Conservation (phyloP, 2,797 vertebrate genomes). For the Geotrypetes seraphini region DNA sequence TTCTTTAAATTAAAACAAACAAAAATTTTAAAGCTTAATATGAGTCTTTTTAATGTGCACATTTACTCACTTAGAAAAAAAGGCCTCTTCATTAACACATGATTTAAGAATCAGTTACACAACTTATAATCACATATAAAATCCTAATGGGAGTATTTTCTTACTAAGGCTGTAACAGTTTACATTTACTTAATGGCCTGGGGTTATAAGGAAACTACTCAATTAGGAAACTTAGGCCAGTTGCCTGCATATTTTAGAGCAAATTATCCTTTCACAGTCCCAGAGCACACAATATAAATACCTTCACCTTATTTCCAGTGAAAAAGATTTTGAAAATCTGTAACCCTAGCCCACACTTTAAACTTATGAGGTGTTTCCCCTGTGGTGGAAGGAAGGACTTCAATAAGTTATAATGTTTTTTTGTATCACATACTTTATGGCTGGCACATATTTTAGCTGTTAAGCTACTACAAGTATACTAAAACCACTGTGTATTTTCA, state of each 20-base stretch:
- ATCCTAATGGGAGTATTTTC: slow-evolving; percentile 66
- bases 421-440: too few species aligned
- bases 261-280: slow-evolving; percentile 62
- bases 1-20: too few species aligned
- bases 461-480: too few species aligned
- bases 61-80: slow-evolving; percentile 44
- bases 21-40: slow-evolving; percentile 25
- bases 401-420: too few species aligned
- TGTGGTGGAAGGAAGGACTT: too few species aligned
- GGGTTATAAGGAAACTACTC: slow-evolving; percentile 66
- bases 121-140: slow-evolving; percentile 51
- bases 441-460: too few species aligned
- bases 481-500: too few species aligned
- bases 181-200: slow-evolving; percentile 64
- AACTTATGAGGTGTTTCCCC: too few species aligned
- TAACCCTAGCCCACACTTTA: too few species aligned
- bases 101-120: slow-evolving; percentile 50
- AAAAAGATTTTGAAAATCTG: too few species aligned
- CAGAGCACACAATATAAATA: too few species aligned
- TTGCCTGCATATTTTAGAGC: slow-evolving; percentile 66
- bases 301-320: too few species aligned
- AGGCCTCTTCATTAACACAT: slow-evolving; percentile 51
- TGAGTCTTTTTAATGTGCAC: slow-evolving; percentile 43
- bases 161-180: slow-evolving; percentile 63
- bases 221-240: slow-evolving; percentile 66